Base-by-base conservation (phyloP, 2,888 invertebrate species). In the Smittia sp. region DNA sequence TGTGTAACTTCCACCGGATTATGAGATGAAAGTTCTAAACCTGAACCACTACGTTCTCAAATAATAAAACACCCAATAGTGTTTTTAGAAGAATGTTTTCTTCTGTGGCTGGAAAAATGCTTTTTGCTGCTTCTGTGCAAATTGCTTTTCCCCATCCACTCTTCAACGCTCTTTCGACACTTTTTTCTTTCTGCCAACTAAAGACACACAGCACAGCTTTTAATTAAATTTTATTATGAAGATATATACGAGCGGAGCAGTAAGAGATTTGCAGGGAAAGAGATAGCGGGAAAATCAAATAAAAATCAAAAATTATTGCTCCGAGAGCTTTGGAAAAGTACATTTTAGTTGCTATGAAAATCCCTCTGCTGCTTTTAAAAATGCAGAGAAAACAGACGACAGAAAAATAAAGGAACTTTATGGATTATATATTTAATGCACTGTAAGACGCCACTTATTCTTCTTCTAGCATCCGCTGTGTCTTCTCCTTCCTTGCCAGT, bases 201-300 rank as follows among this genome's bases (percentile, higher is more conserved):
- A 66, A 69, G 54, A 69, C 52, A 69, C 54, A 69, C 41, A 68
- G 46, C 68, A 68, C 46, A 54, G 32, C 52, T 72, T 62, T 72
- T 72, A 72, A 72, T 72, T 72, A 72, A 72, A 72, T 72, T 72
- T 72, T 62, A 72, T 72, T 72, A 62, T 69, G 52, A 54, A 69
- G 69, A 69, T 27, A 41, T 67, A 46, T 38, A 72, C 41, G 54
- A 24, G 41, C 27, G 11, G n/a, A 32, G 6, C 24, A 58, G 27
- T 11, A 62, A 38, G 27, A 25, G 69, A 69, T 69, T 69, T 69
- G 54, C 11, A 46, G n/a, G 15, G 46, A 15, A 11, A 46, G 46
- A 46, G 46, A 46, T 46, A 46, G 46, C 15, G n/a, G 32, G 68
- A 68, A 68, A 68, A 68, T 68, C 68, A 22, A 41, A 68, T 68